phyloP scores from a whole-genome alignment of 2,113 vertebrate genomes.

The Elephantulus edwardii region DNA sequence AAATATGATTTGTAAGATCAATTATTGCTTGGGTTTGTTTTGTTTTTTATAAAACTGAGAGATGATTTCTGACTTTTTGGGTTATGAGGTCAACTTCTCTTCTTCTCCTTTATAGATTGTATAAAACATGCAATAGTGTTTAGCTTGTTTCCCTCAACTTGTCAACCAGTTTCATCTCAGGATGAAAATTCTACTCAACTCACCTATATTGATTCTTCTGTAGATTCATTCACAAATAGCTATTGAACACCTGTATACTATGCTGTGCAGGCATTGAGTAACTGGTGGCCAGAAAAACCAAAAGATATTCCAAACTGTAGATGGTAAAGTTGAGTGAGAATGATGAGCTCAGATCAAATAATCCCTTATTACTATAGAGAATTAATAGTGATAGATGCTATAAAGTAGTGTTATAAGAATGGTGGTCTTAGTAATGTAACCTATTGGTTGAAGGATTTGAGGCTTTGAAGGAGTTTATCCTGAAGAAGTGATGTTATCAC shows the following conservation, averaged over 20 bases:
- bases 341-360: background rate
- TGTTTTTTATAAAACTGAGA: background rate
- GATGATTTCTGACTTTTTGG: background rate
- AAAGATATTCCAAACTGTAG: background rate
- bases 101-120: background rate
- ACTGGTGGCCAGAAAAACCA: background rate
- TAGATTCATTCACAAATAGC: background rate
- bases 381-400: background rate
- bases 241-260: background rate
- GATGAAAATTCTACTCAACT: background rate
- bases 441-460: background rate
- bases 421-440: background rate
- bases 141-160: background rate
- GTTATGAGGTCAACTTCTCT: background rate
- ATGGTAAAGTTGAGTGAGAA: background rate
- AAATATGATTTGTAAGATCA: no score
- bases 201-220: background rate
- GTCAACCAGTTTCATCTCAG: background rate
- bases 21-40: background rate
- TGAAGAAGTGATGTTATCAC: background rate
- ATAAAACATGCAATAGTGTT: background rate
- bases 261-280: background rate
- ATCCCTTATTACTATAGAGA: background rate
- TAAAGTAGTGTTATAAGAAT: background rate
- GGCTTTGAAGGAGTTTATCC: background rate